Base-by-base conservation (phyloP, 2,113 vertebrate species). In the Tyrannus savana region DNA sequence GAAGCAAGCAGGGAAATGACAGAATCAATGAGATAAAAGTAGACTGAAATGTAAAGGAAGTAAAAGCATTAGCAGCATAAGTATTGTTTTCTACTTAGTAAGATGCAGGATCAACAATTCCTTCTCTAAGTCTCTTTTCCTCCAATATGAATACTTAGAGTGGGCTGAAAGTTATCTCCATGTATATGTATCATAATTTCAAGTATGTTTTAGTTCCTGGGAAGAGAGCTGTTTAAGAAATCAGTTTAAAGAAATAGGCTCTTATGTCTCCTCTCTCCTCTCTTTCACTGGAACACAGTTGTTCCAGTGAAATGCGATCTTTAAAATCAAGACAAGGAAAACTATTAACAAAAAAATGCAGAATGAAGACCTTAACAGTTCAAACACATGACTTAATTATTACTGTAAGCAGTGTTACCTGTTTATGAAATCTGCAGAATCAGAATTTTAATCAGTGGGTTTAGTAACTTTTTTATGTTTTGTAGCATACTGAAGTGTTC, bases 181-280 rank as follows among this genome's bases (percentile, higher is more conserved):
- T 25, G 7, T 49, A 24, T 62, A 44, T 15, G 2, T 50, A 14
- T 23, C 15, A 12, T 84, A 81, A 85, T 89, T 89, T 52, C 19
- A 69, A 66, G 12, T 66, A 4, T 33, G 10, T 66, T 86, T 66
- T 49, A 50, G 28, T 76, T 76, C 37, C 8, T 6, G 5, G 30
- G 37, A 73, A 62, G 39, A 58, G 6, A 3, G 0, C 13, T 47
- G 12, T 31, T 41, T 41, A 41, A 41, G 39, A 41, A 41, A 41
- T 62, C 8, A 21, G 2, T 56, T 90, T 69, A 50, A 76, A 53
- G 74, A 47, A 85, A 7, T 8, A 14, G 49, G 7, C 6, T 52
- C 1, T 56, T 42, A 22, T 1, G 4, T 64, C 17, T 66, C 8
- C 9, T 10, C 5, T 33, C 0, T 66, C 37, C 63, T 31, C 37